Conservation (phyloP, 1,140 invertebrate species). For the Hypothenemus hampei region DNA sequence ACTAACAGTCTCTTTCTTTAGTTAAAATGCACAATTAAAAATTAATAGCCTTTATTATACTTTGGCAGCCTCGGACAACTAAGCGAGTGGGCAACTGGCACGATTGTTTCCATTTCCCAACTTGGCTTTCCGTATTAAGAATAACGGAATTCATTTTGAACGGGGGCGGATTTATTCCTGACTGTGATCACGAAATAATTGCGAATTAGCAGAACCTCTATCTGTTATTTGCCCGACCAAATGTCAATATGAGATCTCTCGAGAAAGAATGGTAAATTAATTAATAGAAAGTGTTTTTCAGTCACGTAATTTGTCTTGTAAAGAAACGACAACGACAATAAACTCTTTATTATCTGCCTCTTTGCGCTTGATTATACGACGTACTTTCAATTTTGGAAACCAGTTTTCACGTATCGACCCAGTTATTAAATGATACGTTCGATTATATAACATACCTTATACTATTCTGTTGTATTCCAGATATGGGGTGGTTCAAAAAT, state of each 20-base stretch:
- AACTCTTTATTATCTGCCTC: conserved; percentile 1
- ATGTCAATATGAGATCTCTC: no score
- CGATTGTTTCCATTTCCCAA: conserved; percentile 2
- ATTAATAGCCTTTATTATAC: conserved; percentile 3
- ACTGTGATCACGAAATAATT: no score
- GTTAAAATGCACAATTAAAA: conserved; percentile 6
- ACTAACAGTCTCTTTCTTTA: no score
- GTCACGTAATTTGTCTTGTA: neutral
- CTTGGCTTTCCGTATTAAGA: neutral
- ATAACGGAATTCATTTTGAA: no score
- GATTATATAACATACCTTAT: conserved; percentile 2
- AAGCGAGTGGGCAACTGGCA: neutral
- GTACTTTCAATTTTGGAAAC: conserved; percentile 18
- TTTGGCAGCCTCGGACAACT: neutral
- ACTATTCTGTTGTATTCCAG: no score
- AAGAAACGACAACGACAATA: neutral
- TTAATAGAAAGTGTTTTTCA: no score
- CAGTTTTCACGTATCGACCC: conserved; percentile 15
- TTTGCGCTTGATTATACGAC: neutral
- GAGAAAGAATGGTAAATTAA: no score
- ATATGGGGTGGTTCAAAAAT: no score
- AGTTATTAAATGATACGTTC: conserved; percentile 7
- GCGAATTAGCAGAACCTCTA: no score
- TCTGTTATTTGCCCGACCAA: no score
- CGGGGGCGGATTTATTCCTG: no score